Evolutionary conservation across 2,888 invertebrate genomes (phyloP).

Genomic region (Laspeyria flexula): DNA sequence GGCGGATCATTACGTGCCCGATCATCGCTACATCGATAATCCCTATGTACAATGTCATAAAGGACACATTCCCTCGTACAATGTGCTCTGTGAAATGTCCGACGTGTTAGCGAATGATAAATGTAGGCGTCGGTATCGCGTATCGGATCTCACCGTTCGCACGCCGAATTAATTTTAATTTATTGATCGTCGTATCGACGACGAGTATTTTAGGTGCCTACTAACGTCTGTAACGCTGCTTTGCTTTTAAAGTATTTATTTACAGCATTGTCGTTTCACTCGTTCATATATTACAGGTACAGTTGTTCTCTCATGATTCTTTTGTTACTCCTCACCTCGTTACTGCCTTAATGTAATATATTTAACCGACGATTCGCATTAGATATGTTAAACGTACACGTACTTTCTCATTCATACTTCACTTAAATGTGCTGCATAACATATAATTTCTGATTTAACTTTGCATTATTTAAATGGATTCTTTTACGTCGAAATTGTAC

Average conservation of each 20-base stretch:
- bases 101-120: constrained; percentile 86
- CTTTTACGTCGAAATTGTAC: constrained; percentile 49
- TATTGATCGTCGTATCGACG: constrained; percentile 84
- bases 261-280: constrained; percentile 55
- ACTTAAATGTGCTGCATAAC: constrained; percentile 13
- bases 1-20: constrained; percentile 73
- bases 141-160: constrained; percentile 86
- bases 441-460: constrained; percentile 32
- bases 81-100: constrained; percentile 79
- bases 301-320: constrained; percentile 37
- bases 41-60: constrained; percentile 66
- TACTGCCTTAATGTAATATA: constrained; percentile 26
- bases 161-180: constrained; percentile 87
- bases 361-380: constrained; percentile 23
- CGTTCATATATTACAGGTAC: constrained; percentile 47
- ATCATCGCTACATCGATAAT: constrained; percentile 61
- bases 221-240: constrained; percentile 69
- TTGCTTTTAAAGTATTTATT: constrained; percentile 74
- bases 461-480: constrained; percentile 51
- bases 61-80: constrained; percentile 69
- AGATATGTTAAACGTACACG: constrained; percentile 18
- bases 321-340: constrained; percentile 31
- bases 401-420: constrained; percentile 25
- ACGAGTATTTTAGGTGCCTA: constrained; percentile 82
- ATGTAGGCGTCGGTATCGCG: constrained; percentile 85